Evolutionary conservation across 64 coral and sea anemone genomes (phyloP), one percentile per base, ranked within the genome.

Genomic region (Actinia tenebrosa): DNA sequence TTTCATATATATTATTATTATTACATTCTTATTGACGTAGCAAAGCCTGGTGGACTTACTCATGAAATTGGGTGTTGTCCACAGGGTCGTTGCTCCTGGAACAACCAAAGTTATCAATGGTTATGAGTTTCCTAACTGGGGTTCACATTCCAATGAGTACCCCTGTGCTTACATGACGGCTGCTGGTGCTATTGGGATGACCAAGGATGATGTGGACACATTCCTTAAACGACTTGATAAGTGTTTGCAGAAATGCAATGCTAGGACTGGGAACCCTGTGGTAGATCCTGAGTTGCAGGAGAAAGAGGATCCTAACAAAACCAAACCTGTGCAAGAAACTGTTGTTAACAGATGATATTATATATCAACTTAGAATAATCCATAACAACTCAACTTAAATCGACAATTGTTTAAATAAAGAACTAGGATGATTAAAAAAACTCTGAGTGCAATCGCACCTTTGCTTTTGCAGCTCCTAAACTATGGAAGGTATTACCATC

Each of bases 101-200:
- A 92, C 84, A 53, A 86, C 82, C 2, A 99, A 99, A 84, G 97
- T 92, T 6, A 99, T 99, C 58, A 95, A 93, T 44, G 97, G 91
- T 83, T 83, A 95, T 77, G 71, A 92, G 82, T 99, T 99, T 79
- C 86, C 44, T 64, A 93, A 93, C 26, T 99, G 97, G 97, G 97
- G 97, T 62, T 88, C 97, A 62, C 97, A 99, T 90, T 50, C 88
- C n/a, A 89, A 93, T 63, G 77, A 80, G 64, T 99, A 99, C 46
- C 97, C 88, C 54, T 89, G 88, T 90, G 90, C 93, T 13, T 99
- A 99, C 86, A 30, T 99, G 44, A 99, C 97, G 44, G 97, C 97
- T 81, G 97, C 97, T 9, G 97, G 90, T 8, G 93, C 93, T 79
- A 92, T 99, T 53, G 97, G 97, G 37, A 99, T 99, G 97, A 95